These are phyloP conservation scores for Drosophila pseudotakahashii DNA, from an alignment of 2,888 invertebrate species.

Conservation along the genomic window DNA sequence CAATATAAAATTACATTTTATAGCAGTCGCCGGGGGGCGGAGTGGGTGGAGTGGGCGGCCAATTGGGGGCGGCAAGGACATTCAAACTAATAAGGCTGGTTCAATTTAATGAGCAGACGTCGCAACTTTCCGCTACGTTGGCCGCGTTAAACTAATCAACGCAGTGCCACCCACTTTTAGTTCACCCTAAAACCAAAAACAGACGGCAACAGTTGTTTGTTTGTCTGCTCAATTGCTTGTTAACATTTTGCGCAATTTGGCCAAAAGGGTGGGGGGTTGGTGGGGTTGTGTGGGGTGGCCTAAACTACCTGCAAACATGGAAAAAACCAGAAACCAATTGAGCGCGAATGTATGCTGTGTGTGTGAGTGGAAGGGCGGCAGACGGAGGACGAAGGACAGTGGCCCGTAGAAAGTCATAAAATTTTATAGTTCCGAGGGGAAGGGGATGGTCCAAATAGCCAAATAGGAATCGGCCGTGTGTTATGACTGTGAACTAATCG, in stretches of 20 bases:
- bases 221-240: conserved; percentile 79
- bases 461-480: conserved; percentile 53
- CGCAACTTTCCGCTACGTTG: conserved; percentile 77
- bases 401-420: conserved; percentile 70
- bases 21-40: conserved; percentile 24
- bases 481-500: conserved; percentile 78
- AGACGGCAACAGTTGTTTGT: conserved; percentile 67
- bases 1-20: conserved; percentile 65
- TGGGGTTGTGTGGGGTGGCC: conserved; percentile 15
- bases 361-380: conserved; percentile 14
- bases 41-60: neutral
- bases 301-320: conserved; percentile 75
- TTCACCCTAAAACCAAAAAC: neutral
- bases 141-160: conserved; percentile 76
- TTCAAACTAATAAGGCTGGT: conserved; percentile 72
- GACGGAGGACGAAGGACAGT: conserved; percentile 26
- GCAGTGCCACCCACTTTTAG: conserved; percentile 26
- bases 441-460: neutral
- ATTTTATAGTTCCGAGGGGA: conserved; percentile 67
- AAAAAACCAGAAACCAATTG: conserved; percentile 76
- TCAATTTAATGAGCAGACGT: conserved; percentile 76
- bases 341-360: conserved; percentile 53
- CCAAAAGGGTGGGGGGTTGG: conserved; percentile 36
- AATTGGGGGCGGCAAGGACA: conserved; percentile 44
- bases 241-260: conserved; percentile 79